Percentiles rank a stretch among this genome's conserved stretches.
Conservation (phyloP, 2,113 vertebrate species). For the Megalops atlanticus region DNA sequence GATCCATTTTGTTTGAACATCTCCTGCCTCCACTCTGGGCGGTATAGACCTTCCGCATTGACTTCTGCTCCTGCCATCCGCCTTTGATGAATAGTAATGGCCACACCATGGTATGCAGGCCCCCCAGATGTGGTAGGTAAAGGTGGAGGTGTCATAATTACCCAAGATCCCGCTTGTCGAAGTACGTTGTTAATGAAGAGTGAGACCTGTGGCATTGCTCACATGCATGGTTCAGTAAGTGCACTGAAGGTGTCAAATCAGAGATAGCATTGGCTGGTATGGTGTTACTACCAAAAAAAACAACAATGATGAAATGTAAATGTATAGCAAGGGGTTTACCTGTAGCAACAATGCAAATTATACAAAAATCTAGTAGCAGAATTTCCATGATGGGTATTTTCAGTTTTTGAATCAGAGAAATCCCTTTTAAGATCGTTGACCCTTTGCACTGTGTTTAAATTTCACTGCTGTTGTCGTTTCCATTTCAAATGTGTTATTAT, state of each 20-base stretch:
- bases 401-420: too few relatives aligned
- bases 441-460: too few relatives aligned
- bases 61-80: conserved; percentile 32
- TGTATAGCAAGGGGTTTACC: too few relatives aligned
- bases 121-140: conserved; percentile 35
- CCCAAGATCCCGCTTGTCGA: conserved; percentile 20
- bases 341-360: too few relatives aligned
- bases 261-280: not conserved
- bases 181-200: conserved; percentile 34
- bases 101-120: conserved; percentile 28
- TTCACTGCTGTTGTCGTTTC: too few relatives aligned
- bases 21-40: conserved; percentile 18
- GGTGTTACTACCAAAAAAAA: too few relatives aligned
- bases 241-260: not conserved
- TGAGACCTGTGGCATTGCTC: conserved; percentile 39
- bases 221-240: not conserved
- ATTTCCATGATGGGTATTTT: too few relatives aligned
- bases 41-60: not conserved
- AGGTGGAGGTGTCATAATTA: conserved; percentile 39
- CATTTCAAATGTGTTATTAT: too few relatives aligned
- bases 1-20: conserved; percentile 30
- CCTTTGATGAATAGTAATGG: conserved; percentile 61
- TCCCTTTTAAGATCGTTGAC: too few relatives aligned
- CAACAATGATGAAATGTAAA: too few relatives aligned
- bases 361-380: too few relatives aligned